A percentile compares a stretch with the other conserved stretches of the same genome.
Evolutionary conservation across 2,888 invertebrate genomes (phyloP).

Genomic region (Megamerina dolium): DNA sequence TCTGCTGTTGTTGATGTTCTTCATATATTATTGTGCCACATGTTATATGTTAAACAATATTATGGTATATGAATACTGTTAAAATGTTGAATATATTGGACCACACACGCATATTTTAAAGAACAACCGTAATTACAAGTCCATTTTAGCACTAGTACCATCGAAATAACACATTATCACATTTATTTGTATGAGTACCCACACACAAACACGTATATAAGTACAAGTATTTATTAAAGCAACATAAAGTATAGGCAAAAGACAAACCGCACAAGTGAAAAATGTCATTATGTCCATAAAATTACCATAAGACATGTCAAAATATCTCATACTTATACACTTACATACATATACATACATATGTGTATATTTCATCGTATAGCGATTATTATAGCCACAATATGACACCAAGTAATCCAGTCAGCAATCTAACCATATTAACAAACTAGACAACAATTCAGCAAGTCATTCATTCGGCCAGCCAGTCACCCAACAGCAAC

Average conservation of each 20-base stretch:
- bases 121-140: background rate
- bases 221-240: background rate
- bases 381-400: too few relatives aligned
- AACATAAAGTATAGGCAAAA: too few relatives aligned
- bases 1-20: background rate
- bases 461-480: too few relatives aligned
- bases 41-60: too few relatives aligned
- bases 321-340: background rate
- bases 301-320: slow-evolving; percentile 26
- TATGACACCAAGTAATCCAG: too few relatives aligned
- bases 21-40: too few relatives aligned
- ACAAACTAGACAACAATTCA: too few relatives aligned
- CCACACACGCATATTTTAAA: slow-evolving; percentile 6
- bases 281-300: slow-evolving; percentile 25
- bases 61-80: background rate
- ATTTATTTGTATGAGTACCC: background rate
- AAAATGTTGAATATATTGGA: background rate
- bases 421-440: too few relatives aligned
- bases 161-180: background rate
- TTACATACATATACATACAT: background rate
- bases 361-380: too few relatives aligned
- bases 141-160: too few relatives aligned
- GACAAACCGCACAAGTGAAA: slow-evolving; percentile 8
- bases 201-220: background rate
- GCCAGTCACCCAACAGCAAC: too few relatives aligned